Evolutionary conservation across 2,113 vertebrate genomes (phyloP), one percentile per base, ranked within the genome.

Genomic region (Salminus brasiliensis): DNA sequence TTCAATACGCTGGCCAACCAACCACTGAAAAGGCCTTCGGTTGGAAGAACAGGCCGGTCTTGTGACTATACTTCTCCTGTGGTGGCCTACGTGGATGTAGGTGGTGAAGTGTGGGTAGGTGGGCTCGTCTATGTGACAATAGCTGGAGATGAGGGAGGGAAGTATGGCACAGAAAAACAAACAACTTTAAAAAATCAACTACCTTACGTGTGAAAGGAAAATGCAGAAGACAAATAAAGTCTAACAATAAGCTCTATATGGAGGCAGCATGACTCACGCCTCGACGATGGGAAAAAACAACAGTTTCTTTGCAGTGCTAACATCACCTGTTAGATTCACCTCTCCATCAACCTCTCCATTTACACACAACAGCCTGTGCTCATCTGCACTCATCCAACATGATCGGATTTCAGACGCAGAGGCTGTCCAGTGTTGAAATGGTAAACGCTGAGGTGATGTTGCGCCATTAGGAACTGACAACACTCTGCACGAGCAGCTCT

Each of bases 221-320:
- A 29, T 16, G 16, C 10, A 30, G 30, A 60, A 30, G 11, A 59
- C 21, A 30, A 60, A 13, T 30, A 12, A 29, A 16, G 29, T 1
- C 57, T 60, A 30, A 30, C 30, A 60, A 60, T 60, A 60, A 60
- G 57, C 27, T 30, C 25, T 5, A 16, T 30, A 60, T 4, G 12
- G 27, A 13, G 57, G 57, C 25, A 16, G 57, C 18, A 25, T 30
- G 57, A 30, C 57, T 60, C 57, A 60, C 30, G 57, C 29, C 29
- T 60, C 25, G 30, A n/a, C n/a, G n/a, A n/a, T n/a, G n/a, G n/a
- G n/a, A n/a, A n/a, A n/a, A n/a, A n/a, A n/a, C n/a, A n/a, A n/a
- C n/a, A n/a, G n/a, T n/a, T n/a, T n/a, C n/a, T 59, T 59, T 59
- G 55, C 25, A 59, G 29, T 59, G 55, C 55, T 59, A 59, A 59